Evolutionary conservation across 2,113 vertebrate species (phyloP), one percentile per base, ranked within the genome.

Genomic region (Istiophorus platypterus): DNA sequence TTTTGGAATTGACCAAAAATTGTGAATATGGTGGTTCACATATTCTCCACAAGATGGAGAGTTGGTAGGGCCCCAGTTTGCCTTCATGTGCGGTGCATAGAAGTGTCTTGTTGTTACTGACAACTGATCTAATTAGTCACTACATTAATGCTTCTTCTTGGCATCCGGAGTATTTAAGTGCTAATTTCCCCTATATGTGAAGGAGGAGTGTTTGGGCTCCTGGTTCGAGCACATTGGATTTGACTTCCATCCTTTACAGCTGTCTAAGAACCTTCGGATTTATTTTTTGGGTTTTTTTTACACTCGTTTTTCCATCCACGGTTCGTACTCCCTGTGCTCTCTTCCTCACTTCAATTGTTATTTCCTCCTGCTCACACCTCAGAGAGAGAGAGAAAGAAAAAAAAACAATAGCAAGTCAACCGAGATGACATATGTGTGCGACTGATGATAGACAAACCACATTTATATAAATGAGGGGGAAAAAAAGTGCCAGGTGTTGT

Each of bases 391-490:
- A n/a, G n/a, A n/a, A n/a, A n/a, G n/a, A 61, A 54, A n/a, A 72
- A 45, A 34, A 31, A 63, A 24, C 26, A 54, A 78, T 3, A 52
- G 18, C 42, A 68, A 70, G 52, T 72, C 22, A 85, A 52, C 56
- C 76, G 17, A 80, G 39, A 63, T 3, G 54, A 63, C 26, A 71
- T 80, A 54, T 69, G 52, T 63, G 47, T 78, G 49, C 11, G 72
- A 85, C 64, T 75, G 81, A 56, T 87, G 73, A 80, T 52, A 66
- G 26, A 67, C 69, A 71, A 88, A 88, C 89, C 85, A 75, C 85
- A 89, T 41, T 72, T 47, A 78, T 72, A 49, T 58, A 80, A 82
- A 86, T 70, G 78, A 85, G n/a, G n/a, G n/a, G n/a, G 27, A 72
- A 54, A 71, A 15, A 56, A 7, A 84, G 14, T 65, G 57, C 22